Evolutionary conservation across 92 coral and sea anemone species (phyloP), one percentile per base, ranked within the genome.

Genomic region (Epizoanthus fatuus): DNA sequence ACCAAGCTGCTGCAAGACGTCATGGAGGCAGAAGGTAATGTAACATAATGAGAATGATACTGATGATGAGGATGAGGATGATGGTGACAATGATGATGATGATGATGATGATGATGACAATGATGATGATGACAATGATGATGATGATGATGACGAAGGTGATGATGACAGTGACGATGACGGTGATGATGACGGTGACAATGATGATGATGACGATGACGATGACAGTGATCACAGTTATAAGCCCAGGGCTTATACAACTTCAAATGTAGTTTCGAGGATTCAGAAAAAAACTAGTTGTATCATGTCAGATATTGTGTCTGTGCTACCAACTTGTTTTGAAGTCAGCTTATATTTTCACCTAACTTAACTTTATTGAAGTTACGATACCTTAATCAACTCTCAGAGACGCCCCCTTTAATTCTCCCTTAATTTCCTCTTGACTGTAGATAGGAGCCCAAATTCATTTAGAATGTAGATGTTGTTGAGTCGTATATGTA

Each of bases 11-110:
- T 83, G 3, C 72, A 93, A 7, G 96, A 97, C 67, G 98, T 97
- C 44, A 89, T 58, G 42, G 95, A 97, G 59, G 98, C 99, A 12
- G 95, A 97, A 91, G 98, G 99, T 97, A 85, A 79, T 78, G 7
- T 5, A 32, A 16, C 40, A 15, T 32, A 63, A 14, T 10, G 38
- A 63, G 10, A 63, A 4, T 32, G 14, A 63, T 1, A 15, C 8
- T 7, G 13, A 63, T 8, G 37, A 63, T 7, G 37, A 63, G 7
- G 3, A 63, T 8, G 11, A 3, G 7, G 3, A 14, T 7, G 12
- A 63, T 8, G 12, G 12, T 3, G 25, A 63, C 3, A 14, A 63
- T 3, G 37, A 13, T 8, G 37, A 63, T 3, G 13, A 13, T 2
- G 7, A 6, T 11, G 32, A 7, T 25, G 7, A 60, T 11, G 19